These are phyloP conservation scores for Petrosia ficiformis DNA, from an alignment of 37 sponge, comb jelly and placozoan genomes.

Conservation along the genomic window DNA sequence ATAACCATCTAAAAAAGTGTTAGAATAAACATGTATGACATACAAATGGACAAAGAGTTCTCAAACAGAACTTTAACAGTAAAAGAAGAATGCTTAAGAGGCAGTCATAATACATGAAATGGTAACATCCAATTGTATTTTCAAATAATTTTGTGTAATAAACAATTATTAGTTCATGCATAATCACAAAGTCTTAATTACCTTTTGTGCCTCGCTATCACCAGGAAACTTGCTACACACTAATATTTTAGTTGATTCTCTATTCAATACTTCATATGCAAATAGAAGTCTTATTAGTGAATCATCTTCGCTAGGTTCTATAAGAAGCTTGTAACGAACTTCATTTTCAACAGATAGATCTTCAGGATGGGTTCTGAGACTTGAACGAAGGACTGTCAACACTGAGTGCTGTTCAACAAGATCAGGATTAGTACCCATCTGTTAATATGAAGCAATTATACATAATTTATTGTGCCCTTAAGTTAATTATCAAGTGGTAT, in stretches of 20 bases:
- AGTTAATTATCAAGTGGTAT: too few relatives aligned
- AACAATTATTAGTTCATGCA: too few relatives aligned
- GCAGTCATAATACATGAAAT: too few relatives aligned
- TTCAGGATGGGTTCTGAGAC: background rate
- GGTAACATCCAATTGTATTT: too few relatives aligned
- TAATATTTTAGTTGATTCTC: background rate
- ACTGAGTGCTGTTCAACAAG: background rate
- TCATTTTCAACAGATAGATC: background rate
- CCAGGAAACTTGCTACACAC: background rate
- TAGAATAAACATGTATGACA: too few relatives aligned
- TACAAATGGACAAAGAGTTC: too few relatives aligned
- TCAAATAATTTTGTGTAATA: too few relatives aligned
- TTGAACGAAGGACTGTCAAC: background rate
- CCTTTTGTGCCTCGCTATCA: constrained; percentile 5
- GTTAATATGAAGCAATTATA: background rate
- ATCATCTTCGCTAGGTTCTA: constrained; percentile 69
- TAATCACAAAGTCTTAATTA: too few relatives aligned
- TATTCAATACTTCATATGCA: background rate
- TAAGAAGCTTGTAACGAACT: constrained; percentile 67
- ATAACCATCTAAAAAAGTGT: too few relatives aligned
- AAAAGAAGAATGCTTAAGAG: too few relatives aligned
- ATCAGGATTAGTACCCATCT: background rate
- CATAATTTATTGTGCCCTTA: too few relatives aligned
- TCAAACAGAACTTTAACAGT: too few relatives aligned
- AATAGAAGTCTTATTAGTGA: constrained; percentile 7